Evolutionary conservation across 2,113 vertebrate species (phyloP).

Genomic region (Ptyas mucosa): DNA sequence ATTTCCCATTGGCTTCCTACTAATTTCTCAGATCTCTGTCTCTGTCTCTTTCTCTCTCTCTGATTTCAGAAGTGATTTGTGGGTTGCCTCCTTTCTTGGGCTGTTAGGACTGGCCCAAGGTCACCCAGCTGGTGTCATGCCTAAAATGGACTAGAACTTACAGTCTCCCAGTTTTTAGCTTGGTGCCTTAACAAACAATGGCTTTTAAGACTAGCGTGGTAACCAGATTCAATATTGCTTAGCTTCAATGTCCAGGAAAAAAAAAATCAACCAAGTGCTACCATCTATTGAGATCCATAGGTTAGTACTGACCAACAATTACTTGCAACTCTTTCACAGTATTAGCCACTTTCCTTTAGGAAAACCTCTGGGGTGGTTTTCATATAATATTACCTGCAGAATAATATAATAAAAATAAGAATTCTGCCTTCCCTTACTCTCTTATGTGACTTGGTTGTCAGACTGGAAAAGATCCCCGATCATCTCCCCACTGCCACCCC

Average conservation of each 20-base stretch:
- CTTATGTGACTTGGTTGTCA: constrained; percentile 46
- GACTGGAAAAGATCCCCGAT: constrained; percentile 62
- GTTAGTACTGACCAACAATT: background rate
- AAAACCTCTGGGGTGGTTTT: background rate
- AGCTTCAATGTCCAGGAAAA: background rate
- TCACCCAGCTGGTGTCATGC: background rate
- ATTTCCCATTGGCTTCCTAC: background rate
- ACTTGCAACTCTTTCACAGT: background rate
- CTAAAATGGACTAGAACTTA: background rate
- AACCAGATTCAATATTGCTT: background rate
- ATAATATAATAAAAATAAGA: background rate
- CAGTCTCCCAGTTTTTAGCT: background rate
- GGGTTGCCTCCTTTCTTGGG: background rate
- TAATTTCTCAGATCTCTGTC: background rate
- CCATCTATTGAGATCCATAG: background rate
- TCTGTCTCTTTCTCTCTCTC: background rate
- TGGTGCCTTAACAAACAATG: background rate
- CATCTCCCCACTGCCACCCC: constrained; percentile 29
- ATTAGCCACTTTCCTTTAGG: background rate
- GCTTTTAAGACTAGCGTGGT: background rate
- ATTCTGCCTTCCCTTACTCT: background rate
- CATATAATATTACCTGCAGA: background rate
- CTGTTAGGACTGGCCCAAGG: background rate
- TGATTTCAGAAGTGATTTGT: background rate
- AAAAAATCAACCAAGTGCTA: background rate